These are phyloP conservation scores for Trachelus stipa DNA, from an alignment of 2,888 invertebrate species.

Conservation along the genomic window DNA sequence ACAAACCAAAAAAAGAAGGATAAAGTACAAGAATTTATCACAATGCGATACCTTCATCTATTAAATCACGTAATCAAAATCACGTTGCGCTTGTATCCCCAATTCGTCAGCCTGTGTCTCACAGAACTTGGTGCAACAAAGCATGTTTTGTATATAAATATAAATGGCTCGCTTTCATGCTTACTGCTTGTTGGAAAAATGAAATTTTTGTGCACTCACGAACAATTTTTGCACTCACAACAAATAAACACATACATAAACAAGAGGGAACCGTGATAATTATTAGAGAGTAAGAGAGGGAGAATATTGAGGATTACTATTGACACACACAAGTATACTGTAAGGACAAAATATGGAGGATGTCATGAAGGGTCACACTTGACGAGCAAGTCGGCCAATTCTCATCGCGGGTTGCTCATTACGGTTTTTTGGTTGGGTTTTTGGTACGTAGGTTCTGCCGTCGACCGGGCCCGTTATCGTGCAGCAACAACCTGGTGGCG, in stretches of 20 bases:
- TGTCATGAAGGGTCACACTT: neutral
- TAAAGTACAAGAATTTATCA: neutral
- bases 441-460: slow-evolving; percentile 62
- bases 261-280: neutral
- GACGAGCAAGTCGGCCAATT: neutral
- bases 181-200: neutral
- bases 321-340: neutral
- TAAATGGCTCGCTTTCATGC: neutral
- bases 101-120: neutral
- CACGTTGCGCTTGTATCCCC: neutral
- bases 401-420: slow-evolving; percentile 2
- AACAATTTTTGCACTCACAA: neutral
- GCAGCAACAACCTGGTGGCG: slow-evolving; percentile 76
- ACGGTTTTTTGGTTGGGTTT: slow-evolving; percentile 11
- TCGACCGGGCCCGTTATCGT: slow-evolving; percentile 71
- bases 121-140: neutral
- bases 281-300: neutral
- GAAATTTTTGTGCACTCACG: neutral
- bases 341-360: neutral
- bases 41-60: neutral
- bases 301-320: neutral
- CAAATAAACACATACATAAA: neutral
- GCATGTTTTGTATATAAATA: neutral
- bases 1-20: neutral
- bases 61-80: neutral